A percentile compares a stretch with the other conserved stretches of the same genome.
phyloP scores from a whole-genome alignment of 2,113 vertebrate genomes.

The Helogale parvula region DNA sequence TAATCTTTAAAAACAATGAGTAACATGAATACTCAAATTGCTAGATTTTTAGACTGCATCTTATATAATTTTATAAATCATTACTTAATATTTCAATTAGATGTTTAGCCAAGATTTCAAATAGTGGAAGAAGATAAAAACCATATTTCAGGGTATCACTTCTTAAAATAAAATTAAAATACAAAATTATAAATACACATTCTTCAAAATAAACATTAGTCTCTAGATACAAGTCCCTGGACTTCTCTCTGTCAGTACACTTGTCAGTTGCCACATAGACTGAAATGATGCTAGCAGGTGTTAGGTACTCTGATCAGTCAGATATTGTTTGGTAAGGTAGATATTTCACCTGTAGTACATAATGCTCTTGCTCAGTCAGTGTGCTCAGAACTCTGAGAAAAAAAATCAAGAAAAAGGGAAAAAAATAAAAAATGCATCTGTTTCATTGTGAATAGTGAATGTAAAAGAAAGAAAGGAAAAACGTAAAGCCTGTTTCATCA shows the following conservation, averaged over 20 bases:
- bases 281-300: slow-evolving; percentile 86
- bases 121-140: slow-evolving; percentile 44
- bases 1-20: neutral
- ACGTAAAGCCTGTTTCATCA: slow-evolving; percentile 87
- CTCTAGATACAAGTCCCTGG: slow-evolving; percentile 89
- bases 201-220: slow-evolving; percentile 83
- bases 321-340: slow-evolving; percentile 88
- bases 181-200: slow-evolving; percentile 62
- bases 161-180: slow-evolving; percentile 71
- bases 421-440: slow-evolving; percentile 80
- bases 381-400: slow-evolving; percentile 85
- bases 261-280: slow-evolving; percentile 91
- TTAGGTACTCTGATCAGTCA: slow-evolving; percentile 84
- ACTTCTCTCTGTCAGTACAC: slow-evolving; percentile 91
- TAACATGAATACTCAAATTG: neutral
- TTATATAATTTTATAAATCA: slow-evolving; percentile 46
- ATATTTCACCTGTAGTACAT: slow-evolving; percentile 87
- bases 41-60: neutral
- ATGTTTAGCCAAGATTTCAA: slow-evolving; percentile 79
- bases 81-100: slow-evolving; percentile 78
- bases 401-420: neutral
- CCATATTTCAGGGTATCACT: slow-evolving; percentile 71
- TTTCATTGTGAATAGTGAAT: slow-evolving; percentile 94
- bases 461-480: slow-evolving; percentile 88
- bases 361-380: slow-evolving; percentile 90